These are phyloP conservation scores for Aphaenogaster floridana DNA, from an alignment of 1,140 invertebrate genomes.

Conservation along the genomic window DNA sequence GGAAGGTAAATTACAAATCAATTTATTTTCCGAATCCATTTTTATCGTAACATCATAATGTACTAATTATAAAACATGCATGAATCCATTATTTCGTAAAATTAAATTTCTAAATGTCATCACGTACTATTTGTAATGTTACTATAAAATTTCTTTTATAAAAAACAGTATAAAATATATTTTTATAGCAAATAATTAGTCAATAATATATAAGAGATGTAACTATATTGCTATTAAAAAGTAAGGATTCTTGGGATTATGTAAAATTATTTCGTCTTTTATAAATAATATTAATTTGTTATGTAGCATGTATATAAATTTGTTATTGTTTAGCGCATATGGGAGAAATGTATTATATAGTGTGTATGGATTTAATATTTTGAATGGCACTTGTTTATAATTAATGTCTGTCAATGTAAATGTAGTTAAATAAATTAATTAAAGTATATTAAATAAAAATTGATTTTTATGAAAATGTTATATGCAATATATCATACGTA, in stretches of 20 bases:
- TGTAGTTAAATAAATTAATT: slow-evolving; percentile 22
- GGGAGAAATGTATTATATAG: slow-evolving; percentile 7
- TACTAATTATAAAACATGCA: slow-evolving; percentile 45
- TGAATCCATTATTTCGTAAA: slow-evolving; percentile 52
- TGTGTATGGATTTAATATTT: slow-evolving; percentile 25
- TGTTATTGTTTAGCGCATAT: neutral
- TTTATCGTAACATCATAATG: slow-evolving; percentile 29
- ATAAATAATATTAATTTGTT: slow-evolving; percentile 40
- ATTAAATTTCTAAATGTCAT: slow-evolving; percentile 49
- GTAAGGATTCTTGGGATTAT: slow-evolving; percentile 1
- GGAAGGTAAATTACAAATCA: slow-evolving; percentile 19
- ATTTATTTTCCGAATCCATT: slow-evolving; percentile 20
- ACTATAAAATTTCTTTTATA: slow-evolving; percentile 65
- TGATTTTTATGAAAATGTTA: slow-evolving; percentile 42
- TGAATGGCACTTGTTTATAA: slow-evolving; percentile 41
- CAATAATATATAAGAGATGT: slow-evolving; percentile 19
- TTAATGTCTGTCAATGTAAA: slow-evolving; percentile 15
- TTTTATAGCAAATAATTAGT: slow-evolving; percentile 67
- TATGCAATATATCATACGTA: slow-evolving; percentile 56
- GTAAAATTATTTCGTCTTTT: slow-evolving; percentile 27
- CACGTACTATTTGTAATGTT: slow-evolving; percentile 48
- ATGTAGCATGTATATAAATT: slow-evolving; percentile 38
- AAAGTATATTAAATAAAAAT: slow-evolving; percentile 54
- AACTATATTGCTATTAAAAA: slow-evolving; percentile 40
- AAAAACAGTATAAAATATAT: slow-evolving; percentile 66